phyloP scores from a whole-genome alignment of 2,888 invertebrate genomes.

The Acleris laterana region DNA sequence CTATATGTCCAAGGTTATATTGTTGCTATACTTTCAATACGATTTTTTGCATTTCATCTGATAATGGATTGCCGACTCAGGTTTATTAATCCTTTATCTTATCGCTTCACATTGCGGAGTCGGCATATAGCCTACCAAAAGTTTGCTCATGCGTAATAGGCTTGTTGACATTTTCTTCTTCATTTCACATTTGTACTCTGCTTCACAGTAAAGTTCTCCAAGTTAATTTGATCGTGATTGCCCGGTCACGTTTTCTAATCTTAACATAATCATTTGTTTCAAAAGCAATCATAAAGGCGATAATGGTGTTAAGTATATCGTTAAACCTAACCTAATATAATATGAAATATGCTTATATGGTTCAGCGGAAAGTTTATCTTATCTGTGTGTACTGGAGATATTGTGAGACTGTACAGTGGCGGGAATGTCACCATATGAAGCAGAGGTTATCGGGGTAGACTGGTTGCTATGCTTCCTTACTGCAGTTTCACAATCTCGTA shows the following conservation, averaged over 20 bases:
- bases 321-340: slow-evolving; percentile 29
- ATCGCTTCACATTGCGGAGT: slow-evolving; percentile 10
- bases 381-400: slow-evolving; percentile 58
- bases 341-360: slow-evolving; percentile 28
- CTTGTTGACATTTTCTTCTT: slow-evolving; percentile 34
- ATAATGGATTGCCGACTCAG: neutral
- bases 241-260: slow-evolving; percentile 28
- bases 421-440: slow-evolving; percentile 49
- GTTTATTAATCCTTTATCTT: slow-evolving; percentile 25
- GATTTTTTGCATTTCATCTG: slow-evolving; percentile 6
- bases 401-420: slow-evolving; percentile 46
- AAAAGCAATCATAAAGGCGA: slow-evolving; percentile 10
- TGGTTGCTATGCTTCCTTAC: slow-evolving; percentile 40
- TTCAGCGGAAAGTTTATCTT: slow-evolving; percentile 67
- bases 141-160: slow-evolving; percentile 40
- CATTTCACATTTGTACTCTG: slow-evolving; percentile 23
- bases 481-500: slow-evolving; percentile 11
- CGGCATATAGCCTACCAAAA: slow-evolving; percentile 21
- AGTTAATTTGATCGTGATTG: slow-evolving; percentile 36
- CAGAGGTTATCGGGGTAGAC: slow-evolving; percentile 39
- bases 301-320: slow-evolving; percentile 20
- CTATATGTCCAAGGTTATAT: neutral
- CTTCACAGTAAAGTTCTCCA: slow-evolving; percentile 22
- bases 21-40: neutral
- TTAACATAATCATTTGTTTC: slow-evolving; percentile 15